A percentile compares a stretch with the other conserved stretches of the same genome.
Evolutionary conservation across 2,113 vertebrate genomes (phyloP).

Genomic region (Telmatochromis brachygnathus): DNA sequence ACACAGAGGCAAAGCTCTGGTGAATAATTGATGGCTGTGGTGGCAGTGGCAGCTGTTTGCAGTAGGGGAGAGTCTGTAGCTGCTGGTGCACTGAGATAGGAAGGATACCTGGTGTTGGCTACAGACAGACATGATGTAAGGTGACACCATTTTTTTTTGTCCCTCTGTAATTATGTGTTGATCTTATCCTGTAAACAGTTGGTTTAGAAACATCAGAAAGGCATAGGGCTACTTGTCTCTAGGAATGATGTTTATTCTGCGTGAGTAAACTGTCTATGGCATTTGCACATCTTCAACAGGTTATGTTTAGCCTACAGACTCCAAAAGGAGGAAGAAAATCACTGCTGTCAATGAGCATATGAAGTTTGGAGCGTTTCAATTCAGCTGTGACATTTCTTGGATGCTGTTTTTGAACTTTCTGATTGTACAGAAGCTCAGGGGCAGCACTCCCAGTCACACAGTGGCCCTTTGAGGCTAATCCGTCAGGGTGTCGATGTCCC

Average conservation of each 20-base stretch:
- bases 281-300: not conserved
- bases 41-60: slow-evolving; percentile 43
- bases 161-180: not conserved
- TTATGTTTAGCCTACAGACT: not conserved
- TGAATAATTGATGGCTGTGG: slow-evolving; percentile 63
- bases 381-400: slow-evolving; percentile 17
- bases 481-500: slow-evolving; percentile 16
- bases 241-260: not conserved
- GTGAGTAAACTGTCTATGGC: not conserved
- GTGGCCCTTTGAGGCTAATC: slow-evolving; percentile 25
- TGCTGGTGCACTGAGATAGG: slow-evolving; percentile 17
- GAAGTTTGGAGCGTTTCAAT: not conserved
- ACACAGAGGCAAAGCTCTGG: slow-evolving; percentile 42
- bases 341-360: not conserved
- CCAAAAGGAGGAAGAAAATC: not conserved
- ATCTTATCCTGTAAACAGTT: not conserved
- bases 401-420: slow-evolving; percentile 1
- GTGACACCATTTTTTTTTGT: not conserved
- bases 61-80: slow-evolving; percentile 13
- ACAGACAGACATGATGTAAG: slow-evolving; percentile 7
- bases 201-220: not conserved
- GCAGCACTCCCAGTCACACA: not conserved
- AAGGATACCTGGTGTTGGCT: not conserved
- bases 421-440: not conserved
- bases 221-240: not conserved